These are phyloP conservation scores for Psilanteris sp. DNA, from an alignment of 1,140 invertebrate species.

Conservation along the genomic window DNA sequence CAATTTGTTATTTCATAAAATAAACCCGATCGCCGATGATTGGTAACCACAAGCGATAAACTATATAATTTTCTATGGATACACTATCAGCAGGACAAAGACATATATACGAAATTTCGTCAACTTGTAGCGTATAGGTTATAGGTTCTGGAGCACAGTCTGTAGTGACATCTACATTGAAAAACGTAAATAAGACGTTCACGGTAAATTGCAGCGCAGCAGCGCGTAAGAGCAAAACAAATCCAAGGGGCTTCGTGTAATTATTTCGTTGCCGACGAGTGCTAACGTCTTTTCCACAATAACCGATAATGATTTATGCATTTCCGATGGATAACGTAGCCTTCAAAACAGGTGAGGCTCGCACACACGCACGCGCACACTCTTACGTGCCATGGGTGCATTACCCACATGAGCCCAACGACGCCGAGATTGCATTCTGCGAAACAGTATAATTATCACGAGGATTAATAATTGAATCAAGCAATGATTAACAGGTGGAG, in stretches of 20 bases:
- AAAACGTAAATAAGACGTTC: slow-evolving; percentile 45
- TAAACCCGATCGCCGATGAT: too few species aligned
- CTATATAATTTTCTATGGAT: too few species aligned
- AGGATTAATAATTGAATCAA: slow-evolving; percentile 75
- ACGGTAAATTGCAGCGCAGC: slow-evolving; percentile 37
- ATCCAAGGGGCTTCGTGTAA: slow-evolving; percentile 36
- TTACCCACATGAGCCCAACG: too few species aligned
- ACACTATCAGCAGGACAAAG: too few species aligned
- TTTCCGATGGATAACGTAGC: slow-evolving; percentile 52
- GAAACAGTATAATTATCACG: slow-evolving; percentile 69
- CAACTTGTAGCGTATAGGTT: too few species aligned
- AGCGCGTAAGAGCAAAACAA: slow-evolving; percentile 15
- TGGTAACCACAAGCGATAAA: too few species aligned
- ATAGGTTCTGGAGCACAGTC: too few species aligned
- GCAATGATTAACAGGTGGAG: slow-evolving; percentile 72
- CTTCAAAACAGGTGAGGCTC: slow-evolving; percentile 42
- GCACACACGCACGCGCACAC: slow-evolving; percentile 11
- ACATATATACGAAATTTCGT: too few species aligned
- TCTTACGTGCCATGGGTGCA: slow-evolving; percentile 7
- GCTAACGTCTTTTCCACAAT: slow-evolving; percentile 61
- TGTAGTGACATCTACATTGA: slow-evolving; percentile 46
- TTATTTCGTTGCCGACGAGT: slow-evolving; percentile 62
- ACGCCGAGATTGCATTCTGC: slow-evolving; percentile 39
- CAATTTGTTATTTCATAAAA: too few species aligned
- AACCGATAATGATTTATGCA: slow-evolving; percentile 64